Base-by-base conservation (phyloP, 2,888 invertebrate genomes). In the Cephus runcator region DNA sequence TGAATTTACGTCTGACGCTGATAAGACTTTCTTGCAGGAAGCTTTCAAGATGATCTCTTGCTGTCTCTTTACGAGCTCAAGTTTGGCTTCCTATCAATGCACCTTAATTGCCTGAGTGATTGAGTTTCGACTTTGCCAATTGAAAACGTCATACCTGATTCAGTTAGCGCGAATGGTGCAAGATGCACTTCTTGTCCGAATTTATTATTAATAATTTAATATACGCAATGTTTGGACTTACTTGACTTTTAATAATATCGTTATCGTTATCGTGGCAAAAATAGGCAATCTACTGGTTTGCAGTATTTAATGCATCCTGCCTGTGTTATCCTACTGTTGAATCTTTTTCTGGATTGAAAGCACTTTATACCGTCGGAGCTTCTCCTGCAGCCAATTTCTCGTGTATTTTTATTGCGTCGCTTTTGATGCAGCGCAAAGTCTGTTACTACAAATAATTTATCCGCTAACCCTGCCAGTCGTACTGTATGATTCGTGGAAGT, bases 401-500 rank as follows among this genome's bases (percentile, higher is more conserved):
- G 40, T 56, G 35, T 83, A 79, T 85, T 83, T 81, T 76, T 79
- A 31, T 31, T 71, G 71, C 71, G 31, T 79, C 76, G 73, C 85
- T 79, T 31, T 79, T 79, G 80, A 79, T 74, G 69, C 34, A 33
- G 68, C 34, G 68, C 73, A 78, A 75, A 79, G 69, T 73, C 79
- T 77, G 76, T 81, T 80, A 80, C 81, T 80, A 83, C 83, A 81
- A 86, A 87, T 85, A 86, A 88, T 87, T 87, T 84, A 87, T 85
- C 82, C 79, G 80, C 80, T 77, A 79, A 77, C 81, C 75, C 77
- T 74, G 81, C 73, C 69, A 73, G 33, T 71, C 71, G 56, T 23
- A 23, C 71, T 71, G 12, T 23, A 71, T 34, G 77, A 76, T 69
- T 73, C 76, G 11, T 56, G 80, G 81, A 84, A 78, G 82, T 85